A percentile compares a stretch with the other conserved stretches of the same genome.
phyloP scores from a whole-genome alignment of 2,888 invertebrate genomes.

The Norana najaformis region DNA sequence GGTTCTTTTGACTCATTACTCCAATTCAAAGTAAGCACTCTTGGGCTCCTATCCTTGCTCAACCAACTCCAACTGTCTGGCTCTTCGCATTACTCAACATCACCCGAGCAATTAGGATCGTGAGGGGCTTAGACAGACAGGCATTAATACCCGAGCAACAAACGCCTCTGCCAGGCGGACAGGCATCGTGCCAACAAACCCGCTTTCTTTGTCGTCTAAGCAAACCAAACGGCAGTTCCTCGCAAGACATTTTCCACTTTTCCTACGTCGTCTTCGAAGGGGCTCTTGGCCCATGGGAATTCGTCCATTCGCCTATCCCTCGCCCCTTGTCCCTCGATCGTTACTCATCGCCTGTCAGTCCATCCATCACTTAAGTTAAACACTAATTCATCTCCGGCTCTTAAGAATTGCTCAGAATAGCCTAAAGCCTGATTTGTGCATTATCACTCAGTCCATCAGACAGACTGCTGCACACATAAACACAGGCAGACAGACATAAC shows the following conservation, averaged over 20 bases:
- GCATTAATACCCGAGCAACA: not conserved
- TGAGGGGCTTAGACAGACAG: not conserved
- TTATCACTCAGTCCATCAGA: not conserved
- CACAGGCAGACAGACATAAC: not conserved
- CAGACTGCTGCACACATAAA: not conserved
- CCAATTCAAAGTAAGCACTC: too few relatives aligned
- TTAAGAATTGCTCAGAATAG: not conserved
- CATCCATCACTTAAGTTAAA: constrained; percentile 13
- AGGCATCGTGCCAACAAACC: not conserved
- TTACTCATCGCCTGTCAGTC: constrained; percentile 6
- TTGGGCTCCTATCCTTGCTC: not conserved
- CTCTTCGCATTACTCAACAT: not conserved
- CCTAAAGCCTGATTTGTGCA: not conserved
- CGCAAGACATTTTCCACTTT: not conserved
- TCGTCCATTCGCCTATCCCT: not conserved
- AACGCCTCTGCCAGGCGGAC: not conserved
- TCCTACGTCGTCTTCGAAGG: not conserved
- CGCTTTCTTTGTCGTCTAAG: not conserved
- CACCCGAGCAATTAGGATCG: not conserved
- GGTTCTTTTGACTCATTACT: not conserved
- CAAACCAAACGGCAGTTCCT: constrained; percentile 2
- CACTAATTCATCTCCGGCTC: not conserved
- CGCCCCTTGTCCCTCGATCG: not conserved
- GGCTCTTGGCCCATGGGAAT: not conserved
- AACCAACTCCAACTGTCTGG: not conserved